Base-by-base conservation (phyloP, 2,888 invertebrate species). In the Eustalomyia histrio region DNA sequence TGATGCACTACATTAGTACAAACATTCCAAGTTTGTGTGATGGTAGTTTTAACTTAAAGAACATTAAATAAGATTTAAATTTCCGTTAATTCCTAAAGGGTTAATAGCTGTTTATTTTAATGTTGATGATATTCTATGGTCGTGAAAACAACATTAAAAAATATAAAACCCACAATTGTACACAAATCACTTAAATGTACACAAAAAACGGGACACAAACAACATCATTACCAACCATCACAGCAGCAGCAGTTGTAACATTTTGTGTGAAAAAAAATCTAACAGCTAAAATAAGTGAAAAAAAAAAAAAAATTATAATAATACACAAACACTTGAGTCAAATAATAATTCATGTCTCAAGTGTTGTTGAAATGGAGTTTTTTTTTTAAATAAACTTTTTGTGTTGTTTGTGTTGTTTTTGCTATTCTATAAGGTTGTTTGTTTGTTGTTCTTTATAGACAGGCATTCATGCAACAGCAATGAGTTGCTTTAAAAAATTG, bases 291-390 rank as follows among this genome's bases (percentile, higher is more conserved):
- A 55, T 79, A 69, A 67, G 21, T 52, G 53, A 68, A 52, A 63
- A 52, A 47, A 65, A 33, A 68, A 52, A 63, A 52, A 47, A 65
- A 33, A 61, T 9, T 10, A 74, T 52, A 24, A 47, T 60, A 29
- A 65, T 47, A 67, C 61, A 79, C 55, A 67, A 76, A 80, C 84
- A 85, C 86, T 86, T 83, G 85, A 86, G 84, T 82, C 85, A 83
- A 86, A 86, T 86, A 86, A 86, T 86, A 85, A 81, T 79, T 79
- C 80, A 79, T 84, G 87, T 87, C 87, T 87, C 86, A 85, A 87
- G 87, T 87, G 86, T 71, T 87, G 85, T 86, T 87, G 83, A 86
- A 87, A 87, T 85, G 85, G 86, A 86, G 84, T 85, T 84, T 71
- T 33, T 73, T 78, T 75, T 71, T 61, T 39, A 57, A 65, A 64